A percentile compares a stretch with the other conserved stretches of the same genome.
Evolutionary conservation across 30 jellyfish, hydroid and myxozoan species (phyloP).

Genomic region (Aurelia coerulea): DNA sequence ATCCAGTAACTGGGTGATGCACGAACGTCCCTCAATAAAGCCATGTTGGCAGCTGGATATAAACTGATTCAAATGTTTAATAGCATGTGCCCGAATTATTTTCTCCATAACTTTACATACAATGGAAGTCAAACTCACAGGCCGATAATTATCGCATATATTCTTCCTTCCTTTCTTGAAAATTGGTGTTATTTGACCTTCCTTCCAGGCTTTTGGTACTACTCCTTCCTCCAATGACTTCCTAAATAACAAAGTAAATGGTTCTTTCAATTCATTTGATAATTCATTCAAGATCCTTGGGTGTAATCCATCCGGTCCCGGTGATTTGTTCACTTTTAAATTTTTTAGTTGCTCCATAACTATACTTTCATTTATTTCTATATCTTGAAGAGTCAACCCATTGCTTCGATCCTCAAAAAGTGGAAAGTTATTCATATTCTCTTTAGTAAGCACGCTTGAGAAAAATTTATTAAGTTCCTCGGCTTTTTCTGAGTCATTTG

Average conservation of each 20-base stretch:
- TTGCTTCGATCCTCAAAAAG: constrained; percentile 16
- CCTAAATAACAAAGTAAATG: constrained; percentile 25
- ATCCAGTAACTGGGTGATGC: constrained; percentile 29
- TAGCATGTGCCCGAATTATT: constrained; percentile 17
- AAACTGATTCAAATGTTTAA: constrained; percentile 17
- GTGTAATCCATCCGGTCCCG: constrained; percentile 48
- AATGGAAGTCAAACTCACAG: constrained; percentile 3
- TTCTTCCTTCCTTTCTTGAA: too few species aligned
- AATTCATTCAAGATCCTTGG: constrained; percentile 29
- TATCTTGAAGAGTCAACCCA: constrained; percentile 10
- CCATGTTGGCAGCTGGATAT: too few species aligned
- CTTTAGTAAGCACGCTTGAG: constrained; percentile 20
- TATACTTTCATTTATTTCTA: constrained; percentile 15
- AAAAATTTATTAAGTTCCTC: constrained; percentile 21
- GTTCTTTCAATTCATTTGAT: constrained; percentile 23
- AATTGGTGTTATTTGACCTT: constrained; percentile 18
- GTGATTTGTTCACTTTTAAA: constrained; percentile 35
- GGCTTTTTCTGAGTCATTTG: constrained; percentile 28
- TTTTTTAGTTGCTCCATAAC: not conserved
- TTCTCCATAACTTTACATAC: constrained; percentile 37
- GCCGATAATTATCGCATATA: too few species aligned
- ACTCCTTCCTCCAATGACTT: constrained; percentile 20
- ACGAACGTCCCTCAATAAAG: too few species aligned
- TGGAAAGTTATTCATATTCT: constrained; percentile 12
- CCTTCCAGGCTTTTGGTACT: constrained; percentile 43